Base-by-base conservation (phyloP, 2,113 vertebrate genomes). In the Bufo bufo region DNA sequence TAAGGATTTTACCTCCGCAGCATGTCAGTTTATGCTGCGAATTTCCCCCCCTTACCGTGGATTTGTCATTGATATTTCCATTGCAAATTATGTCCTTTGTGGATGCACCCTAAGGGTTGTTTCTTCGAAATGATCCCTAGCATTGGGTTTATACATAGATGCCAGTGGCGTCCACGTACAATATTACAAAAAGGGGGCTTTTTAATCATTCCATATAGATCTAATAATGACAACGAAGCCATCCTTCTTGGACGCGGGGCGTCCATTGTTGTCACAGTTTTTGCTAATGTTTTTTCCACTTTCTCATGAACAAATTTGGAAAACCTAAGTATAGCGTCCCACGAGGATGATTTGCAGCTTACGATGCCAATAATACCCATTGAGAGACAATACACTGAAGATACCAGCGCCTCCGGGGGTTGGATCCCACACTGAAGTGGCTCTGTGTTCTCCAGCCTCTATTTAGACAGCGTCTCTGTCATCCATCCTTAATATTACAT, bases 331-430 rank as follows among this genome's bases (percentile, higher is more conserved):
- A 5, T 82, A 23, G 58, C 33, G 7, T 69, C 45, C 49, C 20
- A 12, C 52, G 19, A 65, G 61, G 20, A 66, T 50, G 61, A 82
- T 47, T 50, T 52, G 45, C 63, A 84, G 65, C 16, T 84, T 33
- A 33, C 17, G 49, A 45, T 49, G 61, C 20, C 63, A 69, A 14
- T 69, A 52, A 14, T 63, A 6, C 66, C 63, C 63, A 16, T 63
- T 13, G 58, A 82, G 33, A 63, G 80, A 63, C 80, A 65, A 20
- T 63, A 63, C 78, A 19, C 72, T 81, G 79, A 45, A 20, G 56
- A 81, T 63, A 61, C 3, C 7, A 61, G 23, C 0, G 79, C 79
- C 79, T 75, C 9, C 14, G 45, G 75, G 80, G 33, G 43, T 82
- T 63, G 80, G 80, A 63, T n/a, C 80, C 43, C 80, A 65, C 33